A percentile compares a stretch with the other conserved stretches of the same genome.
These are phyloP conservation scores for Cacatua alba DNA, from an alignment of 2,113 vertebrate species.

Conservation along the genomic window DNA sequence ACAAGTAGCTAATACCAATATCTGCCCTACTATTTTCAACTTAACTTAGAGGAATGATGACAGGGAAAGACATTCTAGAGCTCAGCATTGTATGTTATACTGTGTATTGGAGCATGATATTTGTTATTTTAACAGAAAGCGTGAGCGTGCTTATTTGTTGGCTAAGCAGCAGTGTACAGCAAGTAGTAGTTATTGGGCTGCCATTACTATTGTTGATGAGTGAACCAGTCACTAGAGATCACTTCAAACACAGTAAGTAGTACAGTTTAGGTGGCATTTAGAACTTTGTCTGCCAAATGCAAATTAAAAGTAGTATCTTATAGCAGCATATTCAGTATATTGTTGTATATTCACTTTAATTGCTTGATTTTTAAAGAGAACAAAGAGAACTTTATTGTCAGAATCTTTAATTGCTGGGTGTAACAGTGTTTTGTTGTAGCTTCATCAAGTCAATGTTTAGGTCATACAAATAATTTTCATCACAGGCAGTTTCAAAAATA, in stretches of 20 bases:
- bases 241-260: background rate
- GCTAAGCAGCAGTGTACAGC: background rate
- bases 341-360: rapidly evolving
- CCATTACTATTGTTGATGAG: background rate
- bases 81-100: rapidly evolving
- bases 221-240: background rate
- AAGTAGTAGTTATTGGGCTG: background rate
- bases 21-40: background rate
- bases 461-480: background rate
- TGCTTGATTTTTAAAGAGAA: background rate
- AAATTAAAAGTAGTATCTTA: background rate
- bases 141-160: rapidly evolving
- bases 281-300: background rate
- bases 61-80: background rate
- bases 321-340: background rate
- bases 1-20: rapidly evolving
- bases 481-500: background rate
- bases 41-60: background rate
- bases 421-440: background rate
- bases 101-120: rapidly evolving
- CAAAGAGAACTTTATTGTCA: background rate
- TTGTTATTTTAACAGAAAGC: rapidly evolving
- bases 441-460: background rate
- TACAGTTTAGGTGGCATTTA: rapidly evolving
- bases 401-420: background rate